Evolutionary conservation across 1,140 invertebrate genomes (phyloP).

Genomic region (Aphaenogaster ashmeadi): DNA sequence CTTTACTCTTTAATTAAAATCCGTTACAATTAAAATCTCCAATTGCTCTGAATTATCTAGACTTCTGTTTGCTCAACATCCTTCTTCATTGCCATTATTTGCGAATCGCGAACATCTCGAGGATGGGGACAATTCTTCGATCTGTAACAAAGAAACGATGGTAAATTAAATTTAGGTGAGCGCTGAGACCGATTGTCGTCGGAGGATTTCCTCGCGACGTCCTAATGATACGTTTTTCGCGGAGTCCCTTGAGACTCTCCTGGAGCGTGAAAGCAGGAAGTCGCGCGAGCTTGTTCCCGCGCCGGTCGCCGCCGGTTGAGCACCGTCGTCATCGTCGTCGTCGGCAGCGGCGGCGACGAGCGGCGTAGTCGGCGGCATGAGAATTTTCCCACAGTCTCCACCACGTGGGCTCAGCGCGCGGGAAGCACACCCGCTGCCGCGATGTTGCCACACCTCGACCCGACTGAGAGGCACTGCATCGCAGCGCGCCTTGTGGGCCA

Average conservation of each 20-base stretch:
- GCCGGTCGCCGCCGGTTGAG: constrained; percentile 75
- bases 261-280: constrained; percentile 82
- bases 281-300: constrained; percentile 56
- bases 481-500: constrained; percentile 19
- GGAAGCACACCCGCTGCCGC: constrained; percentile 80
- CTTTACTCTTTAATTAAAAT: too few relatives aligned
- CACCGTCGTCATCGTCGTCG: constrained; percentile 75
- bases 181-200: not conserved
- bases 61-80: not conserved
- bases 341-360: constrained; percentile 21
- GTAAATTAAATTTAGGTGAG: not conserved
- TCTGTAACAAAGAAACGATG: not conserved
- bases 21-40: not conserved
- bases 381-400: constrained; percentile 87
- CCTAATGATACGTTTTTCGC: constrained; percentile 66
- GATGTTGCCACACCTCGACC: constrained; percentile 85
- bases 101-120: not conserved
- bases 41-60: not conserved
- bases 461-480: constrained; percentile 77
- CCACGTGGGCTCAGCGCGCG: constrained; percentile 82
- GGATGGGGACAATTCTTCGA: not conserved
- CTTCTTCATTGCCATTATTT: not conserved
- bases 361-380: constrained; percentile 84
- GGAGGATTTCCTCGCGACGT: constrained; percentile 56
- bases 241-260: constrained; percentile 70